phyloP scores from a whole-genome alignment of 2,797 vertebrate species.

The Florisuga fusca region DNA sequence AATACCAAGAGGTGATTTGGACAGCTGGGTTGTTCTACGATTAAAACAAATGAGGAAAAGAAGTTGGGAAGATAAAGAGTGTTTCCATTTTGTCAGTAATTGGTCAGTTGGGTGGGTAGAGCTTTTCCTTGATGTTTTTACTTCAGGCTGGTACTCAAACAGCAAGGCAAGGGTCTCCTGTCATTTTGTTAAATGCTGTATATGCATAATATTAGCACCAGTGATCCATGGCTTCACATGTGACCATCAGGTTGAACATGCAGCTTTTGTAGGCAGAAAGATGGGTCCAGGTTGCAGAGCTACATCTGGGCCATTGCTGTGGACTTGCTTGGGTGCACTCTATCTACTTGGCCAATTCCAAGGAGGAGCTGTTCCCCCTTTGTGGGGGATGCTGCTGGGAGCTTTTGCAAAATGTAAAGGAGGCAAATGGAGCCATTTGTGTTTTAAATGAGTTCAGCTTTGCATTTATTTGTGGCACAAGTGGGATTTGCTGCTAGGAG shows the following conservation, averaged over 20 bases:
- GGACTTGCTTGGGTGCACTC: neutral
- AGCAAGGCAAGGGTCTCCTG: neutral
- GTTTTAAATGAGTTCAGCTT: constrained; percentile 16
- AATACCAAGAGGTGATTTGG: neutral
- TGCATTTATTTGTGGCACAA: constrained; percentile 22
- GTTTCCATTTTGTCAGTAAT: neutral
- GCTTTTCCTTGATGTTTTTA: neutral
- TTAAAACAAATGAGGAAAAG: neutral
- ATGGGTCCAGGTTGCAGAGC: neutral
- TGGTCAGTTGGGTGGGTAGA: neutral
- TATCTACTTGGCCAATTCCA: neutral
- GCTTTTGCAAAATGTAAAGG: neutral
- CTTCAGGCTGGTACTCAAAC: neutral
- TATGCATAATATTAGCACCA: rapidly evolving
- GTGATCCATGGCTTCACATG: rapidly evolving
- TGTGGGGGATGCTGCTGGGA: neutral
- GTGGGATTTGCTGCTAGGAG: constrained; percentile 12
- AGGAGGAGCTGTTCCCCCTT: neutral
- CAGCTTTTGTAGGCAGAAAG: neutral
- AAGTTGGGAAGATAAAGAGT: neutral
- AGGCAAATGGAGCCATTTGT: constrained; percentile 15
- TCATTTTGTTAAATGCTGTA: rapidly evolving
- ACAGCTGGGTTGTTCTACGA: neutral
- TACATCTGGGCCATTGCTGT: neutral
- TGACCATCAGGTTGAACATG: neutral